Percentiles rank a stretch among this genome's conserved stretches.
phyloP scores from a whole-genome alignment of 1,140 invertebrate genomes.

The Zaprionus camerounensis region DNA sequence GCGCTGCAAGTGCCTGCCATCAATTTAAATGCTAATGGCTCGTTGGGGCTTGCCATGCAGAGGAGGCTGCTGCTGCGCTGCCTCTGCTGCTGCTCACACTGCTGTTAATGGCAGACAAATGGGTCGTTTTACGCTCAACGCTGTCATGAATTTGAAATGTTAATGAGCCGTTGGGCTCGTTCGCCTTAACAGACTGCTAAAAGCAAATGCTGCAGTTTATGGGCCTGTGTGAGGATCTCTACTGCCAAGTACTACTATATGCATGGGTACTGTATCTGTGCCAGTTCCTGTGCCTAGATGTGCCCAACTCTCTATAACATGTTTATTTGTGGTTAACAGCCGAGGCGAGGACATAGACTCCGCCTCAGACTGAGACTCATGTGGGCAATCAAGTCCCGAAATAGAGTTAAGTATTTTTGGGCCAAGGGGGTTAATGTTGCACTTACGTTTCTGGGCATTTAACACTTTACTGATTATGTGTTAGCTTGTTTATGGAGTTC shows the following conservation, averaged over 20 bases:
- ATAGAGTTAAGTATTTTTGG: slow-evolving; percentile 40
- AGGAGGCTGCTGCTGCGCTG: slow-evolving; percentile 34
- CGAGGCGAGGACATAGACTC: slow-evolving; percentile 8
- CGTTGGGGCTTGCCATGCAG: slow-evolving; percentile 56
- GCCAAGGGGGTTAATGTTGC: slow-evolving; percentile 33
- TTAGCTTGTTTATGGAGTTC: not conserved
- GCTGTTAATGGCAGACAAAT: slow-evolving; percentile 68
- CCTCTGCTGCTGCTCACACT: slow-evolving; percentile 27
- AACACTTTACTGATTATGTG: slow-evolving; percentile 10
- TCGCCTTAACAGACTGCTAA: slow-evolving; percentile 64
- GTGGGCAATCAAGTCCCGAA: slow-evolving; percentile 29
- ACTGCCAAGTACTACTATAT: not conserved
- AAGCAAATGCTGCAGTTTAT: slow-evolving; percentile 67
- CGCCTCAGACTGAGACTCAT: slow-evolving; percentile 4
- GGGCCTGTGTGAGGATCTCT: slow-evolving; percentile 15
- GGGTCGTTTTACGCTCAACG: slow-evolving; percentile 64
- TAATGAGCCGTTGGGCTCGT: slow-evolving; percentile 66
- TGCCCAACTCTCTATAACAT: slow-evolving; percentile 30
- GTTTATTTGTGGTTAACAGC: slow-evolving; percentile 45
- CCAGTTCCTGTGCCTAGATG: slow-evolving; percentile 6
- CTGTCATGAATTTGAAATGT: slow-evolving; percentile 71
- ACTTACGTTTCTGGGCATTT: slow-evolving; percentile 25
- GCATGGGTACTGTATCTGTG: not conserved
- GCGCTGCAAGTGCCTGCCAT: slow-evolving; percentile 53
- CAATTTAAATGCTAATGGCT: slow-evolving; percentile 71